Evolutionary conservation across 1,140 invertebrate species (phyloP).

Genomic region (Octopus sinensis): DNA sequence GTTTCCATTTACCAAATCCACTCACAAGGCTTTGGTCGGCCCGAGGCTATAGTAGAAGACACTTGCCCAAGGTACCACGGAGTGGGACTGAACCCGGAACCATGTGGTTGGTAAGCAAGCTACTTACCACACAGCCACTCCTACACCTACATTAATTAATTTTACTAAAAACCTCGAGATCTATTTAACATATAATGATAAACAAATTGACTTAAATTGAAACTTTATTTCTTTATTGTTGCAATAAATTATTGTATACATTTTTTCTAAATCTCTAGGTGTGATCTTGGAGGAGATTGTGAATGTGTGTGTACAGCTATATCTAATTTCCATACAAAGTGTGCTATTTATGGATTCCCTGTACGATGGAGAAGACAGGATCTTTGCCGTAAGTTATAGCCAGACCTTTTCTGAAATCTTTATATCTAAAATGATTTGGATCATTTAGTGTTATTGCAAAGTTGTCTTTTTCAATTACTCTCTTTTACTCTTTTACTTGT

Average conservation of each 20-base stretch:
- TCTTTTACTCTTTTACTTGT: too few relatives aligned
- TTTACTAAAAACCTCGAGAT: background rate
- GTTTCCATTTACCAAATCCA: too few relatives aligned
- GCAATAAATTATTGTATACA: background rate
- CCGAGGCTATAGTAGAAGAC: too few relatives aligned
- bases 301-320: constrained; percentile 84
- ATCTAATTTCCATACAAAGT: constrained; percentile 81
- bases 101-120: too few relatives aligned
- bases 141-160: background rate
- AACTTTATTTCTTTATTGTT: background rate
- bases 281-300: constrained; percentile 83
- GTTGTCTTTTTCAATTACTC: too few relatives aligned
- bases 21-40: too few relatives aligned
- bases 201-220: background rate
- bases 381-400: constrained; percentile 71
- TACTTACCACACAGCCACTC: too few relatives aligned
- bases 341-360: constrained; percentile 62
- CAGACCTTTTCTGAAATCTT: too few relatives aligned
- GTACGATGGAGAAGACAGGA: constrained; percentile 79
- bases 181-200: background rate
- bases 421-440: too few relatives aligned
- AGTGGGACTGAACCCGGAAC: too few relatives aligned
- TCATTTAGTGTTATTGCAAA: too few relatives aligned
- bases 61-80: too few relatives aligned
- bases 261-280: constrained; percentile 54